phyloP scores from a whole-genome alignment of 2,888 invertebrate species.

The Nymphalis c-album region DNA sequence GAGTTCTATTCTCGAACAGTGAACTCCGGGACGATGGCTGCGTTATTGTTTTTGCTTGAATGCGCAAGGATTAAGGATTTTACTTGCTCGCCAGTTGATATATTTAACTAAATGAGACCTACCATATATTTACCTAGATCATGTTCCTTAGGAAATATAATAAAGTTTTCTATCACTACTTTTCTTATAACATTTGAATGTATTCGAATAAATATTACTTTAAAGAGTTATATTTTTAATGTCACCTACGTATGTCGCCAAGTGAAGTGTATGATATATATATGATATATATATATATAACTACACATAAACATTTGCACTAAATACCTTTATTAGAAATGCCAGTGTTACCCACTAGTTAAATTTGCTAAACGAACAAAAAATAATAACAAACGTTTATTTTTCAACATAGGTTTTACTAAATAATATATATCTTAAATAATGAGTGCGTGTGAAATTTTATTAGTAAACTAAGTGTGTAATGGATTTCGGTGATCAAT shows the following conservation, averaged over 20 bases:
- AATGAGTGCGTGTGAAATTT: conserved; percentile 53
- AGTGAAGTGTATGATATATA: too few species aligned
- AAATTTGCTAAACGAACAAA: conserved; percentile 7
- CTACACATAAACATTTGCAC: too few species aligned
- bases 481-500: conserved; percentile 49
- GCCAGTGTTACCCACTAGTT: conserved; percentile 2
- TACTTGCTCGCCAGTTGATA: background rate
- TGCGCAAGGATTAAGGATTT: conserved; percentile 33
- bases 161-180: too few species aligned
- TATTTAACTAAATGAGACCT: background rate
- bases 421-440: conserved; percentile 35
- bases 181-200: too few species aligned
- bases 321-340: too few species aligned
- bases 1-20: conserved; percentile 75
- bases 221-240: too few species aligned
- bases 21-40: conserved; percentile 75
- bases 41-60: conserved; percentile 68
- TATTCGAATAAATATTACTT: too few species aligned
- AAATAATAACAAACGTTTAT: background rate
- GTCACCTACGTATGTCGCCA: too few species aligned
- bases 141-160: too few species aligned
- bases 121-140: too few species aligned
- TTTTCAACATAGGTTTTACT: conserved; percentile 44
- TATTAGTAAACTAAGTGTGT: conserved; percentile 52
- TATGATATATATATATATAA: too few species aligned